Evolutionary conservation across 2,797 vertebrate species (phyloP).

Genomic region (Oreortyx pictus): DNA sequence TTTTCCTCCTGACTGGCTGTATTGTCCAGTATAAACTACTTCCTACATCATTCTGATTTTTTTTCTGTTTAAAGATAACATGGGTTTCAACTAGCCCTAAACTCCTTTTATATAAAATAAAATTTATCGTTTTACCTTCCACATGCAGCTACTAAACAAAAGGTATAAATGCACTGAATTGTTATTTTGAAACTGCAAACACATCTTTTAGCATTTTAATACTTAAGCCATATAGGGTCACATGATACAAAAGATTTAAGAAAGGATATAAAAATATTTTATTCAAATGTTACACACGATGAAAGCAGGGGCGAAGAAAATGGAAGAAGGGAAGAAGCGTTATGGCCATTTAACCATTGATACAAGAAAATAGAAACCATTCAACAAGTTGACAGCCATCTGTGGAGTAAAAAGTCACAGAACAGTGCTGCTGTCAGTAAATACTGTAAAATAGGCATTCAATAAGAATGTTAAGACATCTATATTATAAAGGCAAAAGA

Average conservation of each 20-base stretch:
- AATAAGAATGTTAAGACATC: neutral
- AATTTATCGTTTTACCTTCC: neutral
- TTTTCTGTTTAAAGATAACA: neutral
- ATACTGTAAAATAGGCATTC: neutral
- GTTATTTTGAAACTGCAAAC: neutral
- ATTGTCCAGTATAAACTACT: neutral
- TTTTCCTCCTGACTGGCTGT: neutral
- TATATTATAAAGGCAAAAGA: neutral
- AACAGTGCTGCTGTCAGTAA: neutral
- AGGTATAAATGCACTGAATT: neutral
- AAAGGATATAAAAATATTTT: neutral
- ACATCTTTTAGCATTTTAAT: neutral
- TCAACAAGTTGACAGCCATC: neutral
- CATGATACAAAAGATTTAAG: neutral
- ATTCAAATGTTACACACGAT: neutral
- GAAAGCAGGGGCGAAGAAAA: neutral
- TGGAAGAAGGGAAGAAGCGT: neutral
- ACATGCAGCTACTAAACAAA: neutral
- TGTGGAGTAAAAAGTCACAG: neutral
- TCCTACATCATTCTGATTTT: neutral
- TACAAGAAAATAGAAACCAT: neutral
- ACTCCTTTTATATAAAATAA: neutral
- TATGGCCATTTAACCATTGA: neutral
- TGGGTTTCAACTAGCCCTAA: neutral
- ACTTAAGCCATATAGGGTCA: neutral